Evolutionary conservation across 2,113 vertebrate genomes (phyloP).

Genomic region (Triplophysa rosa): DNA sequence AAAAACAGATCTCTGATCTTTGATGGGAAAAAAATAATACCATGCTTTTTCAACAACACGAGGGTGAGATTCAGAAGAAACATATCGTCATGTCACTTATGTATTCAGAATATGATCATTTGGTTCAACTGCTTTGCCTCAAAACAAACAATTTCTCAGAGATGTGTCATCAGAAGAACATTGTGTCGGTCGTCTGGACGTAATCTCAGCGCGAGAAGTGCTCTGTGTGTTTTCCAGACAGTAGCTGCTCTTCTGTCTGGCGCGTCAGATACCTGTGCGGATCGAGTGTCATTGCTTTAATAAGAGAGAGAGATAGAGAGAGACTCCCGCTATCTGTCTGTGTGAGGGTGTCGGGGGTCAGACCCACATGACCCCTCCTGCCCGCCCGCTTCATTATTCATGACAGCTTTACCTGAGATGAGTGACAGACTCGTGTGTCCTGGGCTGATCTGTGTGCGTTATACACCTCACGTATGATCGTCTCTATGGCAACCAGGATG

Average conservation of each 20-base stretch:
- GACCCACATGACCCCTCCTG: slow-evolving; percentile 57
- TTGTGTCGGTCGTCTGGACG: too few species aligned
- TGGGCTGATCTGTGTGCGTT: not conserved
- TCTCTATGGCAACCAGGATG: too few species aligned
- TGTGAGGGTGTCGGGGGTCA: slow-evolving; percentile 59
- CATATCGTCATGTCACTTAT: not conserved
- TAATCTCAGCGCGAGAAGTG: too few species aligned
- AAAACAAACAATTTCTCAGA: not conserved
- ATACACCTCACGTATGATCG: too few species aligned
- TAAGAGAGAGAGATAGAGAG: slow-evolving; percentile 58
- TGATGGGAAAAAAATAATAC: too few species aligned
- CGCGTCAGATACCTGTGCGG: slow-evolving; percentile 64
- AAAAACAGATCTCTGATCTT: too few species aligned
- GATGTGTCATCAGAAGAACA: too few species aligned
- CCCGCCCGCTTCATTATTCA: slow-evolving; percentile 66
- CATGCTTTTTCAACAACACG: too few species aligned
- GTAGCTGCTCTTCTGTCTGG: slow-evolving; percentile 58
- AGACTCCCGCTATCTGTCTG: slow-evolving; percentile 57
- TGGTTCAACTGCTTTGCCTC: slow-evolving; percentile 5
- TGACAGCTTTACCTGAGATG: slow-evolving; percentile 63
- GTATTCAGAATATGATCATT: not conserved
- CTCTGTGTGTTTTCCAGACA: slow-evolving; percentile 64
- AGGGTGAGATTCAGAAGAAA: not conserved
- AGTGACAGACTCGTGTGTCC: slow-evolving; percentile 35
- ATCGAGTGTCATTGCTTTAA: slow-evolving; percentile 74